Conservation (phyloP, 2,888 invertebrate genomes). For the Luperina nickerlii region DNA sequence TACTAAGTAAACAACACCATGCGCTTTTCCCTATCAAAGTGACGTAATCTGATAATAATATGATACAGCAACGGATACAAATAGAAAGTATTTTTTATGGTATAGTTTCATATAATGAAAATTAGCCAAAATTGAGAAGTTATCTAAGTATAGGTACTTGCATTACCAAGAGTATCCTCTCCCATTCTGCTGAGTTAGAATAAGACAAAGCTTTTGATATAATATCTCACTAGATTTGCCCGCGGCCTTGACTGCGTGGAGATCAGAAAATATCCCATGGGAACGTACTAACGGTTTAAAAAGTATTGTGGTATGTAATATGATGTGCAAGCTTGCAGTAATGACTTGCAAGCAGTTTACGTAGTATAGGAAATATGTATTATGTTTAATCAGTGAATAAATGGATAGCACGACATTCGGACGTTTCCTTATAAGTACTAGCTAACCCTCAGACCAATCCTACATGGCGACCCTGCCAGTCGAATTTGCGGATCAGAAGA, state of each 20-base stretch:
- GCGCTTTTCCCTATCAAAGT: constrained; percentile 36
- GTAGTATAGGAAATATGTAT: no score
- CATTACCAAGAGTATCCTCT: no score
- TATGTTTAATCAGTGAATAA: no score
- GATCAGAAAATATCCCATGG: neutral
- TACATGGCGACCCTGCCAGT: no score
- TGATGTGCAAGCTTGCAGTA: no score
- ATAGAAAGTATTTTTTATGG: neutral
- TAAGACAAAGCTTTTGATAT: neutral
- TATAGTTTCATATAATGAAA: neutral
- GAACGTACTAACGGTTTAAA: no score
- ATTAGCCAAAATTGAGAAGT: neutral
- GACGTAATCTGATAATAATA: constrained; percentile 42
- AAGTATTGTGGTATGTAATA: no score
- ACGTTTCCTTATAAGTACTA: no score
- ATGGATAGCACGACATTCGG: no score
- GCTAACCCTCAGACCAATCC: no score
- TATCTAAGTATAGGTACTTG: neutral
- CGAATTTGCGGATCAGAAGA: no score
- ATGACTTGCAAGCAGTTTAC: no score
- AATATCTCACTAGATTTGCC: neutral
- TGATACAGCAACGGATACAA: neutral
- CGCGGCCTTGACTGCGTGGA: neutral
- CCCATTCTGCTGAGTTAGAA: neutral
- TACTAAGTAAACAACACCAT: constrained; percentile 17